Evolutionary conservation across 1,140 invertebrate species (phyloP), one percentile per base, ranked within the genome.

Genomic region (Diprion similis): DNA sequence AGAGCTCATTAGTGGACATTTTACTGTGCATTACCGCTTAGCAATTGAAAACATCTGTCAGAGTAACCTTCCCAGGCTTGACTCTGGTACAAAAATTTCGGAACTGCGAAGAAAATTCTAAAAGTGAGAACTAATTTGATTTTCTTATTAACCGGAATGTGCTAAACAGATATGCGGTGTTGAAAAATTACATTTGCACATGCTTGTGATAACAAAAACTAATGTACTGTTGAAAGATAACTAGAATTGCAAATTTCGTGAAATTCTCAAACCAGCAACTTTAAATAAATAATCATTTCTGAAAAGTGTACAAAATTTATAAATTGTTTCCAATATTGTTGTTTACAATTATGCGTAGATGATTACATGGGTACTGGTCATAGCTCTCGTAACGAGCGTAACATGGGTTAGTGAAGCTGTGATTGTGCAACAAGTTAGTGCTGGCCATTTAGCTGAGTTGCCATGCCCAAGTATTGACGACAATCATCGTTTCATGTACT

Each of bases 401-500:
- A 15, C 51, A 59, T 59, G 51, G 51, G 51, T 72, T 45, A 75
- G 72, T 70, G 74, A 73, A 10, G 64, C 76, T 18, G 72, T 83
- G 24, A 83, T 80, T 66, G 89, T 91, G 48, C 88, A 80, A 51
- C 89, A 92, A 86, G 91, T 92, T 8, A 76, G 84, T 65, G 89
- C 87, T 64, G 92, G 92, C 69, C 84, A 89, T 70, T 90, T 89
- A 45, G 91, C 90, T 46, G 87, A 90, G 69, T 84, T 93, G 72
- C 87, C 90, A 37, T 93, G 92, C 81, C 86, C 86, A 68, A 93
- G 92, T 78, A 93, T 89, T 85, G 92, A 93, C 79, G 90, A 90
- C 76, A 78, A 89, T 73, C 92, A 93, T 83, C 89, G 91, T 78
- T 93, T 93, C 77, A 89, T 92, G 88, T 92, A 92, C 80, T 93